Percentiles rank a stretch among this genome's conserved stretches.
phyloP scores from a whole-genome alignment of 2,797 vertebrate species.

The Tinamus major region DNA sequence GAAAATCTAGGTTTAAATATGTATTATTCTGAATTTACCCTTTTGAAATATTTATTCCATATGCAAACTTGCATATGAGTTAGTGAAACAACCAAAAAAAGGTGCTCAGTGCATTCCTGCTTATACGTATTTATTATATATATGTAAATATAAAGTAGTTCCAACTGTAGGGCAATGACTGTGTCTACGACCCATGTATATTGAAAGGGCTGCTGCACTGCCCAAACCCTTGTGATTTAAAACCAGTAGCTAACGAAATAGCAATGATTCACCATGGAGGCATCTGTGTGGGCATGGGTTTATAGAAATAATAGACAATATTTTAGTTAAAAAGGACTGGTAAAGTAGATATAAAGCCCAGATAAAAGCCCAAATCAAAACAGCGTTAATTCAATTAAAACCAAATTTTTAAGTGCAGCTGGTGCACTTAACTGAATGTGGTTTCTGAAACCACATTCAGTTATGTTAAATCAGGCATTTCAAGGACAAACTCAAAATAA shows the following conservation, averaged over 20 bases:
- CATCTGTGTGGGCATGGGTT: too few species aligned
- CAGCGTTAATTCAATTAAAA: not conserved
- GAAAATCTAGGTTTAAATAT: rapidly evolving
- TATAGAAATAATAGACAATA: not conserved
- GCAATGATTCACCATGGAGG: not conserved
- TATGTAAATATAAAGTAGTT: not conserved
- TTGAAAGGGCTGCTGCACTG: not conserved
- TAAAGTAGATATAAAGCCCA: not conserved
- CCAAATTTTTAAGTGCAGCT: not conserved
- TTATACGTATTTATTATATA: too few species aligned
- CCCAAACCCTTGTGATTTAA: not conserved
- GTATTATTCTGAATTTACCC: not conserved
- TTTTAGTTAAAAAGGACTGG: not conserved
- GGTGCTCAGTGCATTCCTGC: rapidly evolving
- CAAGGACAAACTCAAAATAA: not conserved
- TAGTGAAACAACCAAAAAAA: not conserved
- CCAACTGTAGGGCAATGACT: not conserved
- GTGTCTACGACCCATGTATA: rapidly evolving
- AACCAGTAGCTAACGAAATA: not conserved
- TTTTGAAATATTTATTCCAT: not conserved
- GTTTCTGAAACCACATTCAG: not conserved
- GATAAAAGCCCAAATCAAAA: not conserved
- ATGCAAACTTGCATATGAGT: rapidly evolving
- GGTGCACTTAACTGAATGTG: too few species aligned
- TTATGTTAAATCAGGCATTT: not conserved